Conservation (phyloP, 1,140 invertebrate species). For the Aphaenogaster rudis region DNA sequence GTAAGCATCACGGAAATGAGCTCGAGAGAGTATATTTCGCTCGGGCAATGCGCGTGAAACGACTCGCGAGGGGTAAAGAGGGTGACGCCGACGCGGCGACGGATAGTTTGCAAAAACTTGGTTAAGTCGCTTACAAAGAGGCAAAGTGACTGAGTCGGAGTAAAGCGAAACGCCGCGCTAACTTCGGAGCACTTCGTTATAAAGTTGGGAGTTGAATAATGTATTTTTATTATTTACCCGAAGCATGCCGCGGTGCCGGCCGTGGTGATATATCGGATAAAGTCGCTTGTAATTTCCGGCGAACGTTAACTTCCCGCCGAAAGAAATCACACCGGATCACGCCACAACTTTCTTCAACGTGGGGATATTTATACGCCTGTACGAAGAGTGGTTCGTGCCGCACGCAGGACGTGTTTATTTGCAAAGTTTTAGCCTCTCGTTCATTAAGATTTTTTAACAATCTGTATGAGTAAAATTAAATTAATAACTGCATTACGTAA, state of each 20-base stretch:
- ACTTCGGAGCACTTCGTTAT: constrained; percentile 67
- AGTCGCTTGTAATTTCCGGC: constrained; percentile 60
- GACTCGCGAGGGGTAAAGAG: constrained; percentile 10
- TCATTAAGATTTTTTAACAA: constrained; percentile 16
- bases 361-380: constrained; percentile 52
- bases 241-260: constrained; percentile 27
- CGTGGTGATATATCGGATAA: constrained; percentile 62
- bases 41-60: constrained; percentile 62
- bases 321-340: constrained; percentile 65
- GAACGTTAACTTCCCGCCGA: constrained; percentile 67
- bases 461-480: not conserved
- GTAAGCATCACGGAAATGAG: constrained; percentile 59
- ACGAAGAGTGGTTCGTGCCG: constrained; percentile 9
- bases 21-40: constrained; percentile 52
- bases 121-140: constrained; percentile 71
- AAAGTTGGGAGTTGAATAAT: constrained; percentile 65
- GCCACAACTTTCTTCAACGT: constrained; percentile 48
- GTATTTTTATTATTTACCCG: constrained; percentile 69
- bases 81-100: constrained; percentile 37
- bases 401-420: constrained; percentile 40
- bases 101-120: constrained; percentile 69
- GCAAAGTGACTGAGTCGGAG: constrained; percentile 66
- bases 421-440: constrained; percentile 15
- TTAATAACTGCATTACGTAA: not conserved
- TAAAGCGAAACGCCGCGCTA: constrained; percentile 66